Conservation (phyloP, 2,888 invertebrate genomes). For the Troglohyphantes excavatus region DNA sequence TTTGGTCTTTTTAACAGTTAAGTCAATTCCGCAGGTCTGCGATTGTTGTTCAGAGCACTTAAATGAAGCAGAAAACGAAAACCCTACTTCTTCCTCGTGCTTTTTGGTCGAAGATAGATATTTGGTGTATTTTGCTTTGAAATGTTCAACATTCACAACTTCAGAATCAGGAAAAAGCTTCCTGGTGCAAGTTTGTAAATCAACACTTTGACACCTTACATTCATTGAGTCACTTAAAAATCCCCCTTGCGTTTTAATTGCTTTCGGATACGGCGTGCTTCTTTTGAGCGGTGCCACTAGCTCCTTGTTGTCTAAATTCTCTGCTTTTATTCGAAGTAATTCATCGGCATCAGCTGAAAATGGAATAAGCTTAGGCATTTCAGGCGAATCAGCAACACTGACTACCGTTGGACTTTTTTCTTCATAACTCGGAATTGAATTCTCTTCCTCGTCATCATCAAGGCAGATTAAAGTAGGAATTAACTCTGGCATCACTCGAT, state of each 20-base stretch:
- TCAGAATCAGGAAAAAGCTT: neutral
- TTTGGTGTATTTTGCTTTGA: neutral
- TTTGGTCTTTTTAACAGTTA: neutral
- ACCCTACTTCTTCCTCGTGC: neutral
- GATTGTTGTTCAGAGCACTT: neutral
- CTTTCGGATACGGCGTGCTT: too few relatives aligned
- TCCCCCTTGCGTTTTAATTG: too few relatives aligned
- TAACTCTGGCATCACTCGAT: slow-evolving; percentile 53
- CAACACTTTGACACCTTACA: neutral
- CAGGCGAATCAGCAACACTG: slow-evolving; percentile 63
- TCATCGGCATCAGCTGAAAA: slow-evolving; percentile 76
- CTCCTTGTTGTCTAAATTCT: neutral
- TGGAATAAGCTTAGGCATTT: slow-evolving; percentile 76
- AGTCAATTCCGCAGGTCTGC: neutral
- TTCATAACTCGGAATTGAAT: slow-evolving; percentile 1
- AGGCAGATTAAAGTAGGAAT: slow-evolving; percentile 29
- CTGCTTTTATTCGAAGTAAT: slow-evolving; percentile 15
- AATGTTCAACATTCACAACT: neutral
- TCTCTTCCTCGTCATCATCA: slow-evolving; percentile 48
- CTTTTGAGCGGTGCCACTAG: too few relatives aligned
- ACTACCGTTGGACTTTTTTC: slow-evolving; percentile 32
- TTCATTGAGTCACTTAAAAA: neutral
- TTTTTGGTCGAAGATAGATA: neutral
- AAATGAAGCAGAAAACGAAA: neutral
- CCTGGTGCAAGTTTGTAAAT: neutral